Evolutionary conservation across 1,140 invertebrate genomes (phyloP).

Genomic region (Drosophila malerkotliana): DNA sequence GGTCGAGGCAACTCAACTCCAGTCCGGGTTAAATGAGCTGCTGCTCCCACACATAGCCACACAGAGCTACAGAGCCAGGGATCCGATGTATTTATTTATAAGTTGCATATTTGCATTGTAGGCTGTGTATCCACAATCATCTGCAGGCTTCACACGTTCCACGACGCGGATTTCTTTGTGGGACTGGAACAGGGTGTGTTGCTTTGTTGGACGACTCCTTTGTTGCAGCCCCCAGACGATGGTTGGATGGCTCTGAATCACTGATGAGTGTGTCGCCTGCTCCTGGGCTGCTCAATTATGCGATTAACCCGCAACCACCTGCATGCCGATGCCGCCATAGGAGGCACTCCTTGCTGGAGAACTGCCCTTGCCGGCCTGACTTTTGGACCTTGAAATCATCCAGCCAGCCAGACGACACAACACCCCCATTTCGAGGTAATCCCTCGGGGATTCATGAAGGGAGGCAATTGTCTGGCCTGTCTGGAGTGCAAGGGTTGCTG

Average conservation of each 20-base stretch:
- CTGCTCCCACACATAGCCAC: slow-evolving; percentile 43
- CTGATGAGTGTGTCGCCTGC: slow-evolving; percentile 44
- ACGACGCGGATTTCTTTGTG: slow-evolving; percentile 42
- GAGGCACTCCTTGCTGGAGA: too few species aligned
- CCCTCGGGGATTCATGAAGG: slow-evolving; percentile 24
- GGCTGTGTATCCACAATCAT: slow-evolving; percentile 31
- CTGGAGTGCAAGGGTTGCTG: slow-evolving; percentile 44
- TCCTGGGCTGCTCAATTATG: slow-evolving; percentile 46
- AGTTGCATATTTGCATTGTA: slow-evolving; percentile 54
- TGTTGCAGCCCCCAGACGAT: slow-evolving; percentile 30
- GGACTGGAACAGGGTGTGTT: slow-evolving; percentile 35
- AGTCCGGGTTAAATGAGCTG: slow-evolving; percentile 56
- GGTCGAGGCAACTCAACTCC: slow-evolving; percentile 11
- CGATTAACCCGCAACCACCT: slow-evolving; percentile 53
- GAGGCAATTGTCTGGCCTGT: slow-evolving; percentile 13
- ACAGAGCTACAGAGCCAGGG: slow-evolving; percentile 6
- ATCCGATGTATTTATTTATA: slow-evolving; percentile 48
- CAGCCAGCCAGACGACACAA: slow-evolving; percentile 9
- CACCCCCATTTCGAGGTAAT: slow-evolving; percentile 31
- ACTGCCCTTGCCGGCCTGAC: slow-evolving; percentile 44
- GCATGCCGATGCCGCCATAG: slow-evolving; percentile 28
- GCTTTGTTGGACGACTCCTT: slow-evolving; percentile 22
- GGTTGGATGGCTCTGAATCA: slow-evolving; percentile 45
- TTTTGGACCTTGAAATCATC: slow-evolving; percentile 55
- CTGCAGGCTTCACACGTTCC: slow-evolving; percentile 53